These are phyloP conservation scores for Diachrysia chrysitis DNA, from an alignment of 2,888 invertebrate species.

Conservation along the genomic window DNA sequence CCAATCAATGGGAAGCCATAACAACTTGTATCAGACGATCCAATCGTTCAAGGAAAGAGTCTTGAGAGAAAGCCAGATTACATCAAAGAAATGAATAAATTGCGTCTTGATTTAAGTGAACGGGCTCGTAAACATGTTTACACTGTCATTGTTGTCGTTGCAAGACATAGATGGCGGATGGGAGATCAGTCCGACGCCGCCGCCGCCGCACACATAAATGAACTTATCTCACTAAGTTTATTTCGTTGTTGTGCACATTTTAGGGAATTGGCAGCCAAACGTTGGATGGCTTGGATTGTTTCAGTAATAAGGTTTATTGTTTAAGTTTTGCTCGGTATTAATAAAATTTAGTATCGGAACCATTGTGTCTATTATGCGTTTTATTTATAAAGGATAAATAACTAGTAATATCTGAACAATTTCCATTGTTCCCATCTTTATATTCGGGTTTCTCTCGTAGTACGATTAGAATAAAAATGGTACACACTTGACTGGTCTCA, in stretches of 20 bases:
- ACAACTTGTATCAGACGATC: slow-evolving; percentile 34
- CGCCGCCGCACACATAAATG: slow-evolving; percentile 29
- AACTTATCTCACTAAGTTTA: slow-evolving; percentile 51
- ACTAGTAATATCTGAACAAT: background rate
- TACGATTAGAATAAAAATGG: background rate
- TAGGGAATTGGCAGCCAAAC: slow-evolving; percentile 27
- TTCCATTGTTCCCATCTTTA: background rate
- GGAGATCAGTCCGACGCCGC: slow-evolving; percentile 35
- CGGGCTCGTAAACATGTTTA: slow-evolving; percentile 69
- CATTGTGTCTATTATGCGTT: background rate
- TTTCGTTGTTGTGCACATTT: slow-evolving; percentile 47
- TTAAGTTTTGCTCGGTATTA: background rate
- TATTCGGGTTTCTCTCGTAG: background rate
- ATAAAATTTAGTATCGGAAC: background rate
- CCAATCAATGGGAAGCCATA: slow-evolving; percentile 56
- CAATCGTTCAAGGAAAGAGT: slow-evolving; percentile 39
- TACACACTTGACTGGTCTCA: background rate
- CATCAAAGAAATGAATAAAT: slow-evolving; percentile 59
- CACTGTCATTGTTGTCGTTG: slow-evolving; percentile 32
- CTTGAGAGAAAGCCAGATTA: slow-evolving; percentile 41
- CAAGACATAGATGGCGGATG: slow-evolving; percentile 23
- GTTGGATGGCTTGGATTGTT: slow-evolving; percentile 24
- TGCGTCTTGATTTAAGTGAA: slow-evolving; percentile 58
- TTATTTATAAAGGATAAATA: background rate
- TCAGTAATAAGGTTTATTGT: slow-evolving; percentile 31